Evolutionary conservation across 2,113 vertebrate species (phyloP).

Genomic region (Eptesicus fuscus): DNA sequence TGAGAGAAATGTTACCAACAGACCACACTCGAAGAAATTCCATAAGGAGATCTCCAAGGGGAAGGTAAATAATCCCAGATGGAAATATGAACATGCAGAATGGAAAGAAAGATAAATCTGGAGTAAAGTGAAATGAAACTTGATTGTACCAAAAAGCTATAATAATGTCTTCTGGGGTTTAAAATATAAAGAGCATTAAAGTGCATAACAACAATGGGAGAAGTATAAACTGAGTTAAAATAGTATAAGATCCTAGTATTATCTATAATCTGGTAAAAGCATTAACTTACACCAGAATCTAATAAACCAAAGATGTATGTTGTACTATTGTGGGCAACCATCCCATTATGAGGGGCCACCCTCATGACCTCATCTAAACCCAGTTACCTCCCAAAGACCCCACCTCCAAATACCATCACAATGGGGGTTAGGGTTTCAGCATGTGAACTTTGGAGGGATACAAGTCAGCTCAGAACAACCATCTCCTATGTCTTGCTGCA

Average conservation of each 20-base stretch:
- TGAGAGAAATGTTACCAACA: not conserved
- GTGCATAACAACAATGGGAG: not conserved
- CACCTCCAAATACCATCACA: not conserved
- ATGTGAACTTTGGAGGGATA: not conserved
- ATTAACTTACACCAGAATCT: not conserved
- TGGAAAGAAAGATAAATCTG: not conserved
- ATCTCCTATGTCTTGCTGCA: not conserved
- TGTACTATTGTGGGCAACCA: not conserved
- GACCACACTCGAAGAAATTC: not conserved
- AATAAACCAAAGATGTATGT: not conserved
- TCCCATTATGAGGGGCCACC: not conserved
- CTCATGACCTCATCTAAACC: not conserved
- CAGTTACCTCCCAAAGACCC: not conserved
- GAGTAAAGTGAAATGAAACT: not conserved
- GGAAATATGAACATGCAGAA: not conserved
- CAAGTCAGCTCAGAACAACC: not conserved
- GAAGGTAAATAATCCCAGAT: not conserved
- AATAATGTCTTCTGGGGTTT: not conserved
- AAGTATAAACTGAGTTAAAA: not conserved
- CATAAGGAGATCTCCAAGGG: not conserved
- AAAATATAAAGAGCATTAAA: not conserved
- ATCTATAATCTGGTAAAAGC: not conserved
- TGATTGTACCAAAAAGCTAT: not conserved
- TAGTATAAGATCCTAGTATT: not conserved
- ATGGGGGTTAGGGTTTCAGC: not conserved